phyloP scores from a whole-genome alignment of 2,888 invertebrate genomes.

The Ganaspis brasiliensis region DNA sequence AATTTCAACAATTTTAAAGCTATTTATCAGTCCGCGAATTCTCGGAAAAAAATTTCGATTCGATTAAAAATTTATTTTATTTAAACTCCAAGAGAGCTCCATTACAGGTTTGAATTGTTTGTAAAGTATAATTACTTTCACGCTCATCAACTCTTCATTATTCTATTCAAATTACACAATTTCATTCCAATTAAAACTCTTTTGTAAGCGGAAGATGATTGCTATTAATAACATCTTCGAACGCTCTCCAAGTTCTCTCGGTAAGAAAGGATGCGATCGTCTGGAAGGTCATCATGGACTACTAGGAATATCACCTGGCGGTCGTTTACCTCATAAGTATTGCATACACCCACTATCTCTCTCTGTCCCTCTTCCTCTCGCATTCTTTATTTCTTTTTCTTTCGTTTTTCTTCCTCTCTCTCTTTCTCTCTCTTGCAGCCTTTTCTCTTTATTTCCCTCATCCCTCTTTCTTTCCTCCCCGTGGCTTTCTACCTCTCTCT shows the following conservation, averaged over 20 bases:
- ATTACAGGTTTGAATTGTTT: neutral
- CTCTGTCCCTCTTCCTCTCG: constrained; percentile 18
- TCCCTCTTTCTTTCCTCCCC: constrained; percentile 51
- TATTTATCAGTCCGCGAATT: neutral
- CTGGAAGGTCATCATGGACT: constrained; percentile 67
- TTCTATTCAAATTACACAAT: constrained; percentile 27
- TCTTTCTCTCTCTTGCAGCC: constrained; percentile 43
- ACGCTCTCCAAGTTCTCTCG: constrained; percentile 1
- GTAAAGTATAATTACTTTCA: constrained; percentile 31
- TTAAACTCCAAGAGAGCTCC: too few relatives aligned
- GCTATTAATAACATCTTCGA: constrained; percentile 25
- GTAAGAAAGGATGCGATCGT: constrained; percentile 62
- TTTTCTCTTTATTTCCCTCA: constrained; percentile 52
- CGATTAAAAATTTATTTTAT: too few relatives aligned
- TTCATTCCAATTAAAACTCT: constrained; percentile 28
- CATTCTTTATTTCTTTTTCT: too few relatives aligned
- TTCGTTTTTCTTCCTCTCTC: constrained; percentile 45
- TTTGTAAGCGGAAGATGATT: constrained; percentile 1
- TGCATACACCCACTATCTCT: constrained; percentile 61
- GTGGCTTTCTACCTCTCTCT: constrained; percentile 54
- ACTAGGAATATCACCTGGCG: constrained; percentile 64
- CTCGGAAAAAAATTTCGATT: neutral
- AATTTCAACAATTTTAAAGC: constrained; percentile 53
- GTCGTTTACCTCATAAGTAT: constrained; percentile 64
- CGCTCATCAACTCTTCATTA: constrained; percentile 28